Base-by-base conservation (phyloP, 2,113 vertebrate species). In the Apaloderma vittatum region DNA sequence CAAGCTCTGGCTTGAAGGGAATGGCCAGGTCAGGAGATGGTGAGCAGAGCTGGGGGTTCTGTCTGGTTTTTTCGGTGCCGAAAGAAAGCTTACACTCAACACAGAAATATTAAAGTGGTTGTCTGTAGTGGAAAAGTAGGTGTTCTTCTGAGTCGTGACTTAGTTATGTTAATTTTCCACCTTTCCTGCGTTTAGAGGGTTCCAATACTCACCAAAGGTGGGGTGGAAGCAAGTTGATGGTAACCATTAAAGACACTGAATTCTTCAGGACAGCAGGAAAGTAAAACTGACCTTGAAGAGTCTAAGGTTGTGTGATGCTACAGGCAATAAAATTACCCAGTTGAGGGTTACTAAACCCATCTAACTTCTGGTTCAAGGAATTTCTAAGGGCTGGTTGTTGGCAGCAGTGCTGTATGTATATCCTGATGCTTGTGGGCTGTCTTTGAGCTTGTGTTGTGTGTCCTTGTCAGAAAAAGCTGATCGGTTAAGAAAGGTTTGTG, bases 1-100 rank as follows among this genome's bases (percentile, higher is more conserved):
- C 23, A 1, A 0, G 17, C 23, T 71, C 24, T 6, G 0, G 0
- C 20, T 11, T 9, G 8, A 29, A 72, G 57, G 14, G 6, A 29
- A 20, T 4, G 11, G 54, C 67, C 37, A n/a, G 11, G 37, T 21
- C n/a, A 68, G 1, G n/a, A 40, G 15, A 11, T 4, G 66, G 67
- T 66, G 45, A 91, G 66, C 0, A 1, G 36, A 55, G 36, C 19
- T 1, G 2, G 5, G 40, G 23, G 22, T 24, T 55, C 71, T 36
- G n/a, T 14, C 40, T 70, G 40, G 48, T 40, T 37, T 85, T 78
- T 46, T 58, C 3, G 2, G 22, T 52, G 66, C 3, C 0, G 4
- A 46, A 67, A 59, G 32, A 2, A 54, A 52, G 29, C 20, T 54
- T 22, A 13, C 12, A 9, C 8, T 54, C 26, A 73, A 24, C 2